phyloP scores from a whole-genome alignment of 2,113 vertebrate species.

The Mobula birostris region DNA sequence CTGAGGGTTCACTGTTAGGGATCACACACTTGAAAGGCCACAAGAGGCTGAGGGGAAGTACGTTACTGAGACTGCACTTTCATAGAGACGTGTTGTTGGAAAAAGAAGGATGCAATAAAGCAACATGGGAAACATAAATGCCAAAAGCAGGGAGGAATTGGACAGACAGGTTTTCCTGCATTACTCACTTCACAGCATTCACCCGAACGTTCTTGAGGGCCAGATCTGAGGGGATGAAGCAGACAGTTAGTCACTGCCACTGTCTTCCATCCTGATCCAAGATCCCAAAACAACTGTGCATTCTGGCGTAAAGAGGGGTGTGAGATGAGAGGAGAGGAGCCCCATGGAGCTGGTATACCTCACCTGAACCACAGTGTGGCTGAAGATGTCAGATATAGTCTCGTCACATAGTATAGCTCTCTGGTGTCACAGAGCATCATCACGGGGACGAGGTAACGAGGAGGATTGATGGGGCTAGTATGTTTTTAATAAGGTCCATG shows the following conservation, averaged over 20 bases:
- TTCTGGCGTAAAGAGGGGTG: background rate
- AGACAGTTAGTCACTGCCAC: background rate
- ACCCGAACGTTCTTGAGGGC: slow-evolving; percentile 64
- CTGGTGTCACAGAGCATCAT: too few relatives aligned
- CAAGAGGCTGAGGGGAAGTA: background rate
- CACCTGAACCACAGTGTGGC: background rate
- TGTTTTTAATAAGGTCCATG: too few relatives aligned
- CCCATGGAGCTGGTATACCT: background rate
- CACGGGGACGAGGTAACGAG: too few relatives aligned
- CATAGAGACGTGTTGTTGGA: too few relatives aligned
- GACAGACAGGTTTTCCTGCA: background rate
- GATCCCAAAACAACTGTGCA: background rate
- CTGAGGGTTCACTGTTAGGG: background rate
- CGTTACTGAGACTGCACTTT: too few relatives aligned
- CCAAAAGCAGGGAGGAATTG: too few relatives aligned
- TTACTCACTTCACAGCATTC: slow-evolving; percentile 65
- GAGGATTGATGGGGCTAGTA: too few relatives aligned
- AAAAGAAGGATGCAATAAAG: too few relatives aligned
- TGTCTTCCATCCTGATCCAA: background rate
- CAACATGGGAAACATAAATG: too few relatives aligned
- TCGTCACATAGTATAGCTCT: too few relatives aligned
- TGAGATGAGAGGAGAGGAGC: background rate
- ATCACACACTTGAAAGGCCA: background rate
- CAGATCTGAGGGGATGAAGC: slow-evolving; percentile 53
- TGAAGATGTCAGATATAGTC: too few relatives aligned